These are phyloP conservation scores for Paramormyrops kingsleyae DNA, from an alignment of 2,113 vertebrate species.

Conservation along the genomic window DNA sequence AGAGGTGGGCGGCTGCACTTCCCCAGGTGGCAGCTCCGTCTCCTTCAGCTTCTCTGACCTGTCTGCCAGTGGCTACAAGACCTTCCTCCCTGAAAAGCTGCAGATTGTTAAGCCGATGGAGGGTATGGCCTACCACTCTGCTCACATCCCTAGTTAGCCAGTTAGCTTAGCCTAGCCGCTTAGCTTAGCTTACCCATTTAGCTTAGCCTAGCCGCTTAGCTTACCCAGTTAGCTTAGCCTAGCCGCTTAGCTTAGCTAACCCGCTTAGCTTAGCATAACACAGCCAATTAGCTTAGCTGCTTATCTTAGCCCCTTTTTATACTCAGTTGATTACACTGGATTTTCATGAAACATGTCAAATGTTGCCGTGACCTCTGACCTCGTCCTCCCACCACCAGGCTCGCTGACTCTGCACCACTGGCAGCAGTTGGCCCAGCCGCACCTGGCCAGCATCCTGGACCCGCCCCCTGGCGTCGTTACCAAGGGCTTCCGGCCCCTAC, in stretches of 20 bases:
- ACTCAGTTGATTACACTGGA: background rate
- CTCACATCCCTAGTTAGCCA: background rate
- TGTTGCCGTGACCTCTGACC: background rate
- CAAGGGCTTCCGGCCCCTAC: conserved; percentile 81
- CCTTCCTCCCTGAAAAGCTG: conserved; percentile 88
- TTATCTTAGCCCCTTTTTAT: background rate
- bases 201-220: background rate
- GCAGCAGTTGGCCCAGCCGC: conserved; percentile 93
- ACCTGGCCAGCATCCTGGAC: conserved; percentile 90
- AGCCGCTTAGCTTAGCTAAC: background rate
- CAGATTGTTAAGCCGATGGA: conserved; percentile 97
- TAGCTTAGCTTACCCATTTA: background rate
- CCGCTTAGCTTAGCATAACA: background rate
- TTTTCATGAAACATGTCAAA: background rate
- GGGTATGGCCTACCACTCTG: conserved; percentile 46
- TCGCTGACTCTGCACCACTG: conserved; percentile 94
- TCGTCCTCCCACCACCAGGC: conserved; percentile 55
- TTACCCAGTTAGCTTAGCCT: background rate
- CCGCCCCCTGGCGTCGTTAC: conserved; percentile 90
- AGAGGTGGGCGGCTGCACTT: conserved; percentile 46
- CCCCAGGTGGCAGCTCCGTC: conserved; percentile 59
- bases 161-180: background rate
- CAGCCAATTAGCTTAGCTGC: background rate
- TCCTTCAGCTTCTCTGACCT: conserved; percentile 74
- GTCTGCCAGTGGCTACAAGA: conserved; percentile 69